Percentiles rank a stretch among this genome's conserved stretches.
Conservation (phyloP, 2,888 invertebrate genomes). For the Drosophila ezoana region DNA sequence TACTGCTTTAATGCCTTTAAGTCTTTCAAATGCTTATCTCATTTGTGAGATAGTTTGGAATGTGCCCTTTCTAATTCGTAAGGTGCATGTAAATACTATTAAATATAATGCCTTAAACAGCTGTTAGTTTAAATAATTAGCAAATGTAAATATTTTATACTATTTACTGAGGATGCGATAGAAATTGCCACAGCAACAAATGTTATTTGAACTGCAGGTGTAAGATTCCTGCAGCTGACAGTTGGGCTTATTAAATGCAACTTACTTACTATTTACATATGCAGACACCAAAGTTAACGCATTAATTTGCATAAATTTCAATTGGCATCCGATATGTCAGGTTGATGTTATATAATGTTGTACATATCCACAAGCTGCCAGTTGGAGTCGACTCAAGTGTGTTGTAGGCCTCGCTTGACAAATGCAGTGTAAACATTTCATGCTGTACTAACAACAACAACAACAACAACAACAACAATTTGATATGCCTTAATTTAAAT, state of each 20-base stretch:
- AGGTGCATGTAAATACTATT: too few relatives aligned
- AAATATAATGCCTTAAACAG: too few relatives aligned
- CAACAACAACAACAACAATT: constrained; percentile 37
- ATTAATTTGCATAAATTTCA: constrained; percentile 71
- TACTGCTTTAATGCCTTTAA: too few relatives aligned
- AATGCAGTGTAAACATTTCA: constrained; percentile 49
- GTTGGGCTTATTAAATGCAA: constrained; percentile 56
- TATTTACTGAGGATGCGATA: background rate
- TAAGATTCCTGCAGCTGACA: constrained; percentile 9
- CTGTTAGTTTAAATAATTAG: too few relatives aligned
- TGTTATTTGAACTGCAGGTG: background rate
- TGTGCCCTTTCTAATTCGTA: too few relatives aligned
- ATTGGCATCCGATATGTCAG: constrained; percentile 32
- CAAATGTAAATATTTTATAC: too few relatives aligned
- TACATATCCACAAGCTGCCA: background rate
- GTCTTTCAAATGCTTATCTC: too few relatives aligned
- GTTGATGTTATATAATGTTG: constrained; percentile 8
- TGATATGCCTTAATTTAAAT: constrained; percentile 74
- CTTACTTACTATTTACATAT: constrained; percentile 30
- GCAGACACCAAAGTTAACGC: constrained; percentile 42
- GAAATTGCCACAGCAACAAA: background rate
- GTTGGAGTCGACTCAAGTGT: background rate
- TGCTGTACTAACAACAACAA: constrained; percentile 14
- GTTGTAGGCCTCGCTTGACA: constrained; percentile 28
- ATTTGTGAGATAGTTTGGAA: too few relatives aligned